Base-by-base conservation (phyloP, 2,113 vertebrate genomes). In the Chaetodon auriga region DNA sequence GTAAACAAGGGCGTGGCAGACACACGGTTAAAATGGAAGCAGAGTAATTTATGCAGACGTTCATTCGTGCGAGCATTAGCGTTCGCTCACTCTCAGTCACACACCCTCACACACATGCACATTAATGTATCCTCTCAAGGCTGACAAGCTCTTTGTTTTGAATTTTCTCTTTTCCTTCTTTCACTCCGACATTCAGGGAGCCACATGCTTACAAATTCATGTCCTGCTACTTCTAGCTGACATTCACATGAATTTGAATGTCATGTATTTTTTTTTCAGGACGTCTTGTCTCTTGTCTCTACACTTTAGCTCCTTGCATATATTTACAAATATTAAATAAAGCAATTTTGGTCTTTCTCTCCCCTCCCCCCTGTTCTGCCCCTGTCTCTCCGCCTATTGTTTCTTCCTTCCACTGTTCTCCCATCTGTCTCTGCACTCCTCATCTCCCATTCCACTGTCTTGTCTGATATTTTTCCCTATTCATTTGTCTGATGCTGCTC, bases 291-390 rank as follows among this genome's bases (percentile, higher is more conserved):
- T 92, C 89, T 93, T 93, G 92, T 94, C 92, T 93, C 84, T 75
- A 92, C 92, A 85, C 81, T 90, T 93, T 93, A 92, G 91, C 85
- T 91, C 87, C 82, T 87, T 89, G 94, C 90, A 94, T 93, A 93
- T 93, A 94, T 94, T 94, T 94, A 92, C 92, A 93, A 94, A 94
- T 94, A 93, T 93, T 89, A 93, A 94, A 90, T 87, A 79, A 92
- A 86, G 75, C 87, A 77, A 86, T 89, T 92, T 90, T 89, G 46
- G 70, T 85, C 78, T 88, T 80, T 81, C 80, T 89, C 81, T 87
- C 65, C 80, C 84, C 88, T 75, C 81, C 86, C 69, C 84, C 73
- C 58, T 62, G 48, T 75, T 86, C 43, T 43, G 41, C 53, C 30
- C 30, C 30, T 81, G 46, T 77, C 81, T 70, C 82, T 88, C 78